Evolutionary conservation across 2,888 invertebrate genomes (phyloP).

Genomic region (Eupithecia centaureata): DNA sequence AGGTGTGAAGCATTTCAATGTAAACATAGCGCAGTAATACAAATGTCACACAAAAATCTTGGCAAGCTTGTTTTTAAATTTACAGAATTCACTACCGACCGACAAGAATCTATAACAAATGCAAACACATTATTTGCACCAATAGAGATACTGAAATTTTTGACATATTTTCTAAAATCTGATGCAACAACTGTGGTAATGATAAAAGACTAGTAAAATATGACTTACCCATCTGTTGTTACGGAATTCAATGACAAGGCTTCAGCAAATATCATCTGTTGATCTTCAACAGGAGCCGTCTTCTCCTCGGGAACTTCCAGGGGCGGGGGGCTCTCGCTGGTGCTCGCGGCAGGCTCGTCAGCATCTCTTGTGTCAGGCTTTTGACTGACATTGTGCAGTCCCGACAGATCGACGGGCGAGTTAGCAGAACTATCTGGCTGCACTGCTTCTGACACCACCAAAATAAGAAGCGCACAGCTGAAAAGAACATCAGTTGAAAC

Average conservation of each 20-base stretch:
- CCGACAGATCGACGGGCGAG: slow-evolving; percentile 69
- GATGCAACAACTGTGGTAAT: slow-evolving; percentile 14
- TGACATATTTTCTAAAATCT: slow-evolving; percentile 7
- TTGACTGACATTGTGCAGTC: slow-evolving; percentile 75
- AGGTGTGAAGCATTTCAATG: neutral
- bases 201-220: neutral
- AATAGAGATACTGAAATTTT: neutral
- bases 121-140: neutral
- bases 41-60: slow-evolving; percentile 5
- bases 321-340: slow-evolving; percentile 21
- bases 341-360: slow-evolving; percentile 18
- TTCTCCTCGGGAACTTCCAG: slow-evolving; percentile 41
- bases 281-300: slow-evolving; percentile 50
- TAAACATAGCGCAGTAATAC: neutral
- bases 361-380: slow-evolving; percentile 50
- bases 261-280: slow-evolving; percentile 80
- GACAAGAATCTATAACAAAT: slow-evolving; percentile 1
- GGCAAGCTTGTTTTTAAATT: slow-evolving; percentile 2
- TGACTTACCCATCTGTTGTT: slow-evolving; percentile 83
- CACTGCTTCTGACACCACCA: slow-evolving; percentile 84
- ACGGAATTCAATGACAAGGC: slow-evolving; percentile 82
- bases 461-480: slow-evolving; percentile 84
- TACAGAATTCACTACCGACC: neutral
- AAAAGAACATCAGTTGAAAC: slow-evolving; percentile 39
- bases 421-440: slow-evolving; percentile 62